phyloP scores from a whole-genome alignment of 2,888 invertebrate genomes.

The Empis livida region DNA sequence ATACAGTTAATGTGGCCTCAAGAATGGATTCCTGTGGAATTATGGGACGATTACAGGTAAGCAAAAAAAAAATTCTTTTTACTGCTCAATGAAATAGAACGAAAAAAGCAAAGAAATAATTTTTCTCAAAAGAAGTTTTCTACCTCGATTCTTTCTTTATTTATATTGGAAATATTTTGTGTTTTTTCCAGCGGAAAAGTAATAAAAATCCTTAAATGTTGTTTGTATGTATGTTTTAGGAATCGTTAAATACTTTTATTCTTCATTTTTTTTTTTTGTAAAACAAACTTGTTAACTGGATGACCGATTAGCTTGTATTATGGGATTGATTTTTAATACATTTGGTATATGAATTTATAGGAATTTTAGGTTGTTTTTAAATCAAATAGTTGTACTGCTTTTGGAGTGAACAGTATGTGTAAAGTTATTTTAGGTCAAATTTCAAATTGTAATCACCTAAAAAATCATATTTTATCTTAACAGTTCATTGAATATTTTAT shows the following conservation, averaged over 20 bases:
- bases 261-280: not conserved
- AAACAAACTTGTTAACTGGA: not conserved
- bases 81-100: too few species aligned
- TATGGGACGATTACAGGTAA: slow-evolving; percentile 72
- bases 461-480: too few species aligned
- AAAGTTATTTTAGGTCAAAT: too few species aligned
- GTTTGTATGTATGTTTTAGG: too few species aligned
- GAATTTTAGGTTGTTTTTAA: too few species aligned
- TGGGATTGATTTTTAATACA: too few species aligned
- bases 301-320: not conserved
- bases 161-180: not conserved
- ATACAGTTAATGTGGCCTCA: slow-evolving; percentile 94
- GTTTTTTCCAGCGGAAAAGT: not conserved
- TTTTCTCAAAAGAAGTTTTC: not conserved
- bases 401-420: too few species aligned
- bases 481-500: too few species aligned
- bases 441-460: too few species aligned
- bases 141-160: not conserved
- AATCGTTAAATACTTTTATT: not conserved
- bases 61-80: not conserved
- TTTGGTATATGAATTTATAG: too few species aligned
- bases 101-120: not conserved
- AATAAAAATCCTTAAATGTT: not conserved
- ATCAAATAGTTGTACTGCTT: too few species aligned
- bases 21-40: slow-evolving; percentile 94